Evolutionary conservation across 1,140 invertebrate genomes (phyloP), one percentile per base, ranked within the genome.

Genomic region (Doryteuthis pealeii): DNA sequence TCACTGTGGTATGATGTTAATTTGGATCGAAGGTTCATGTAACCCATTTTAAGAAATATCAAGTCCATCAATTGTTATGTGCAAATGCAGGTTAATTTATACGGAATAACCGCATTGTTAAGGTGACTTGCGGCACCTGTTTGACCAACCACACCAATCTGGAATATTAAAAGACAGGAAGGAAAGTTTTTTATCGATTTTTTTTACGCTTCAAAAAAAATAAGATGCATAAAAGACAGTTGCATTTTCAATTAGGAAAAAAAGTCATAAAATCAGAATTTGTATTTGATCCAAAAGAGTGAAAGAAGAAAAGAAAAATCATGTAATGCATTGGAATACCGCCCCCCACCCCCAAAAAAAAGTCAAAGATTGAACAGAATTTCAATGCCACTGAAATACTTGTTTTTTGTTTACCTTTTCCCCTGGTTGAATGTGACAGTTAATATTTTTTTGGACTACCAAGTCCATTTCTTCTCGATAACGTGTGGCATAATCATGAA

Each of bases 11-110:
- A 98, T 97, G 82, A 97, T 97, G 22, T 98, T 31, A 99, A 90
- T 77, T 93, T 86, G n/a, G 88, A 88, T 90, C 97, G 90, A 31
- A 99, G 87, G 78, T 95, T n/a, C 92, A 86, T 98, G 95, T 5
- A 99, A 91, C 40, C 96, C 96, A 77, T 99, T 90, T 14, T 91
- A 91, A 0, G 93, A 89, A 78, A 99, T 96, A 84, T 98, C 92
- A 18, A 95, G 85, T 58, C 92, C 93, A 89, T 99, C 98, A 74
- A 99, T 97, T n/a, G 92, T 82, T 76, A 99, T 99, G 89, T 88
- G 14, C 96, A 73, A 91, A 90, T 65, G 93, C 92, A 1, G 90
- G 73, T 80, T 91, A 90, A 73, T 91, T 87, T 40, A 91, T 86
- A 73, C 90, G 84, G 77, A 91, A 91, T 35, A 91, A 77, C 6